Evolutionary conservation across 2,113 vertebrate genomes (phyloP).

Genomic region (Gymnocephalus cernua): DNA sequence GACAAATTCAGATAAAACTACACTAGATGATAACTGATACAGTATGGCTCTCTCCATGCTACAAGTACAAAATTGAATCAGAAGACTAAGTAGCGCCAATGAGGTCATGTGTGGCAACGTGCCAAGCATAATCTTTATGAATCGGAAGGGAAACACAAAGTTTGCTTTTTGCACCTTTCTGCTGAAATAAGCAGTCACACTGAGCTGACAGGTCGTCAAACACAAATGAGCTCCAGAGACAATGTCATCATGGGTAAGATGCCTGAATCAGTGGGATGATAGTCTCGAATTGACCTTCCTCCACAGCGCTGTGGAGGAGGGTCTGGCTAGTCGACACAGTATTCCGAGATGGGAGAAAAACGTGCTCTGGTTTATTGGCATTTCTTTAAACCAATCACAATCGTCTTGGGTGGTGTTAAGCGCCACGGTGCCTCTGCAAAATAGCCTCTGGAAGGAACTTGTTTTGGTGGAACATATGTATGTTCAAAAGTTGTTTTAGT

Average conservation of each 20-base stretch:
- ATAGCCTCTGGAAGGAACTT: no score
- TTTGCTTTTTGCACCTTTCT: conserved; percentile 8
- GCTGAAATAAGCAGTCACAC: neutral
- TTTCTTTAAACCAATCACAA: no score
- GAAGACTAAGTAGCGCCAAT: conserved; percentile 40
- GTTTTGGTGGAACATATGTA: no score
- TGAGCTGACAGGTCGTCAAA: conserved; percentile 27
- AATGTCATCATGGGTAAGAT: conserved; percentile 16
- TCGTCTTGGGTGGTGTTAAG: no score
- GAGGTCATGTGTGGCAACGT: conserved; percentile 44
- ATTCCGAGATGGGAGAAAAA: no score
- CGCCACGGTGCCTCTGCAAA: no score
- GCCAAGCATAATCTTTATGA: conserved; percentile 42
- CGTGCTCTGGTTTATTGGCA: no score
- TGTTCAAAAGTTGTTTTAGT: no score
- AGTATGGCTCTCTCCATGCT: conserved; percentile 12
- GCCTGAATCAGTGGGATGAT: neutral
- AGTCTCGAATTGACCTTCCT: no score
- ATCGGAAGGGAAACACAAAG: conserved; percentile 26
- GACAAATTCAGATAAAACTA: conserved; percentile 74
- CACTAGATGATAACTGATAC: conserved; percentile 64
- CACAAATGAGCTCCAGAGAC: neutral
- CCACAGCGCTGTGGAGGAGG: no score
- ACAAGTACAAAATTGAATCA: conserved; percentile 18
- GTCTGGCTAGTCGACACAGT: no score